Evolutionary conservation across 2,113 vertebrate species (phyloP), one percentile per base, ranked within the genome.

Genomic region (Mastomys coucha): DNA sequence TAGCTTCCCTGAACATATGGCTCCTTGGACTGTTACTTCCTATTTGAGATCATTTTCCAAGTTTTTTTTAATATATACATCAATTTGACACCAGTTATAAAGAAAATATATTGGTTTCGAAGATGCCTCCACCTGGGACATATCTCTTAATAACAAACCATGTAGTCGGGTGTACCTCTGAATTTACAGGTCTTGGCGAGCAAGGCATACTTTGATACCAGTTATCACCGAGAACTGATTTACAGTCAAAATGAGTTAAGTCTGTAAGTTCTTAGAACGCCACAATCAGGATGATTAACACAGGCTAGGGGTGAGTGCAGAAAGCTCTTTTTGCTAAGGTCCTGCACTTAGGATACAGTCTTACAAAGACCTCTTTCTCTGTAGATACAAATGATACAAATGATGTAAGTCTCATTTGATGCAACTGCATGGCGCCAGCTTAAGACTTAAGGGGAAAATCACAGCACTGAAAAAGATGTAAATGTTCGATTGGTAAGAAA

Each of bases 401-500:
- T 58, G 58, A 58, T 96, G 17, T 95, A 91, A 95, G 89, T 94
- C 92, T 97, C 93, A 96, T 96, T 96, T 97, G 95, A 80, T 96
- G 92, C 86, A 97, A 88, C 96, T 98, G 98, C 98, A 92, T 97
- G 98, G 94, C 97, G 97, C 97, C 94, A 98, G 97, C 26, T 98
- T 97, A 86, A 97, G 97, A 97, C 98, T 98, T 97, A 96, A 96
- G 96, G 97, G 97, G 97, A 94, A 97, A 97, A 98, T 98, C 97
- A 97, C 93, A 97, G 87, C 96, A 97, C 92, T 98, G 0, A 97
- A 97, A 98, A 97, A 98, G 96, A 97, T 98, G 98, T 96, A 98
- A 98, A 98, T 98, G 98, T 98, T 98, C 98, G 97, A 98, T 95
- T 97, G 98, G 98, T 98, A 67, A 95, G 98, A 82, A 96, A 96